Conservation (phyloP, 2,797 vertebrate genomes). For the Myripristis murdjan region DNA sequence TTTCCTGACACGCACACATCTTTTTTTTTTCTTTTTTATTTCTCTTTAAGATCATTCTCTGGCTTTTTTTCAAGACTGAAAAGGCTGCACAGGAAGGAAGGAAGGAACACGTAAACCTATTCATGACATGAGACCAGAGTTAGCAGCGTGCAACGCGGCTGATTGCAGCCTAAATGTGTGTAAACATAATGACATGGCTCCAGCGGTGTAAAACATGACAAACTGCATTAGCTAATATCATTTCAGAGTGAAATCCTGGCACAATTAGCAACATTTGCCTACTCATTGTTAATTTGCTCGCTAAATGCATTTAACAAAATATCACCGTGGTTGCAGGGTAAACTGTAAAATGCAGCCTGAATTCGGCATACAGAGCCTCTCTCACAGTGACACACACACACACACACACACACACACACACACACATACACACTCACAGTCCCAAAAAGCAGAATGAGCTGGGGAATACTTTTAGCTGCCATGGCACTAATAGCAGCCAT, state of each 20-base stretch:
- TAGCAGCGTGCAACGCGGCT: too few relatives aligned
- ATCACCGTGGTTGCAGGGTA: constrained; percentile 11
- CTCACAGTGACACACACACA: too few relatives aligned
- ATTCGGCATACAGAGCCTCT: constrained; percentile 43
- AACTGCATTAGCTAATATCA: constrained; percentile 17
- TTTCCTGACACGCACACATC: constrained; percentile 1
- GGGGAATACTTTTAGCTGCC: constrained; percentile 71
- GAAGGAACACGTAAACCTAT: constrained; percentile 9
- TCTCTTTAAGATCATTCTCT: not conserved
- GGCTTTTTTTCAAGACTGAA: not conserved
- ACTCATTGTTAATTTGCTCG: constrained; percentile 36
- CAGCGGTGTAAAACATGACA: constrained; percentile 13
- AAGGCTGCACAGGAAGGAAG: not conserved
- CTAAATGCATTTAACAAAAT: constrained; percentile 67
- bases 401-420: constrained; percentile 43
- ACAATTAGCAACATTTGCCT: constrained; percentile 11
- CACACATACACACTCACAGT: constrained; percentile 36
- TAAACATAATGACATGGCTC: not conserved
- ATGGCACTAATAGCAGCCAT: constrained; percentile 69
- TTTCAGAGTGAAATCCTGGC: constrained; percentile 12
- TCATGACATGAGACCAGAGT: not conserved
- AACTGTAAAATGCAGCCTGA: constrained; percentile 36
- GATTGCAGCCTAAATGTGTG: too few relatives aligned
- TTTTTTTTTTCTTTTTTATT: not conserved
- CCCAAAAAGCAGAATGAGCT: constrained; percentile 44